Evolutionary conservation across 2,888 invertebrate genomes (phyloP).

Genomic region (Aphrophora alni): DNA sequence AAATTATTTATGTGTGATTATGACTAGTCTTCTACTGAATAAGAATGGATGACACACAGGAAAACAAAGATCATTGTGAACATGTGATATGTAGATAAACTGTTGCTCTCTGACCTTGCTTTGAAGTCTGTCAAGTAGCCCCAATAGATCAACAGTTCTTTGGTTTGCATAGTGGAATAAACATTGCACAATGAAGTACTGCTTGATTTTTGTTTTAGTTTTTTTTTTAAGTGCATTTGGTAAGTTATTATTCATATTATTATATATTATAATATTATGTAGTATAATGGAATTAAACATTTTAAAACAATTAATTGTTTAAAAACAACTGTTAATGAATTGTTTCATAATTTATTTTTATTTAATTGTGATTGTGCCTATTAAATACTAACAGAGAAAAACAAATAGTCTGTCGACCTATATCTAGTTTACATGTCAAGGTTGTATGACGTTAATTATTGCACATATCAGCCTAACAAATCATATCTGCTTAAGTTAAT

Average conservation of each 20-base stretch:
- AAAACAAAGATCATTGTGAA: neutral
- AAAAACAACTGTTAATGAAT: too few relatives aligned
- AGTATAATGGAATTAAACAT: too few relatives aligned
- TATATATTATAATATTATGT: too few relatives aligned
- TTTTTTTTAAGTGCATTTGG: neutral
- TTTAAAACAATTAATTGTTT: too few relatives aligned
- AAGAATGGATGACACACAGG: neutral
- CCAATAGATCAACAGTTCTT: neutral
- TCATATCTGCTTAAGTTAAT: too few relatives aligned
- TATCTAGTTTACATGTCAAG: neutral
- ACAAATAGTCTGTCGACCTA: neutral
- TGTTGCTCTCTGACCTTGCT: neutral
- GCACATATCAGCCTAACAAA: too few relatives aligned
- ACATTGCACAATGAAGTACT: neutral
- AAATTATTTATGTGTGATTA: too few relatives aligned
- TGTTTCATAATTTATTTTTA: too few relatives aligned
- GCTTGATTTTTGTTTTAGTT: neutral
- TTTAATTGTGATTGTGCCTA: too few relatives aligned
- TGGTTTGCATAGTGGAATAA: neutral
- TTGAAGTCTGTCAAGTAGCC: neutral
- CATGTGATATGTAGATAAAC: neutral
- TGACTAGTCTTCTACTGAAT: too few relatives aligned
- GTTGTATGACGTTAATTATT: too few relatives aligned
- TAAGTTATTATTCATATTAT: neutral
- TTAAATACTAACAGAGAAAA: too few relatives aligned